Conservation (phyloP, 1,140 invertebrate species). For the Drosophila tristis region DNA sequence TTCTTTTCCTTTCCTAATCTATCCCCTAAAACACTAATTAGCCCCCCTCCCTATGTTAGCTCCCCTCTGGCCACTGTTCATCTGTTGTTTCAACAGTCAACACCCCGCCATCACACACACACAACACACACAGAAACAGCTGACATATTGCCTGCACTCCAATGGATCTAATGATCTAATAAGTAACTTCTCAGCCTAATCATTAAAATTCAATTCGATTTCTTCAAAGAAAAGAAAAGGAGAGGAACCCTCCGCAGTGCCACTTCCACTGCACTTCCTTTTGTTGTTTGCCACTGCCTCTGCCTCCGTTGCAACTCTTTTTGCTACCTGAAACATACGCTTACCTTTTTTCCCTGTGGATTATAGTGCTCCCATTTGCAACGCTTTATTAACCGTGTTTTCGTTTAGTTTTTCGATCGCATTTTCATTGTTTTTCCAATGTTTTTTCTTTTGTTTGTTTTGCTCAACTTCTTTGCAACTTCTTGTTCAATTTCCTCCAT, state of each 20-base stretch:
- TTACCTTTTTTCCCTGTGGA: conserved; percentile 3
- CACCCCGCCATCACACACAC: conserved; percentile 8
- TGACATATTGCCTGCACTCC: conserved; percentile 13
- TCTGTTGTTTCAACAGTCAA: conserved; percentile 45
- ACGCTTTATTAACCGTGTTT: conserved; percentile 65
- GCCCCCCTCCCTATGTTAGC: neutral
- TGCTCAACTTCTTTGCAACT: conserved; percentile 29
- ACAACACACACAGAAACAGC: conserved; percentile 26
- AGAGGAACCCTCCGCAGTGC: conserved; percentile 45
- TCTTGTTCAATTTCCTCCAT: conserved; percentile 32
- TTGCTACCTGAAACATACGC: conserved; percentile 24
- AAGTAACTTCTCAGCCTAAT: conserved; percentile 26
- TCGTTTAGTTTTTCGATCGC: conserved; percentile 39
- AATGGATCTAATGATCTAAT: neutral
- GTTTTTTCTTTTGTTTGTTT: conserved; percentile 15
- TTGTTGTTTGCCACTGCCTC: neutral
- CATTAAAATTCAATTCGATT: conserved; percentile 75
- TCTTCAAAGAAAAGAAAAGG: conserved; percentile 10
- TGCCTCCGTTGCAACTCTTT: conserved; percentile 8
- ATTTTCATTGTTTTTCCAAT: conserved; percentile 17
- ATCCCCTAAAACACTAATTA: conserved; percentile 22
- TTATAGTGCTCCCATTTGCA: conserved; percentile 43
- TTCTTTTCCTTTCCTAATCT: neutral
- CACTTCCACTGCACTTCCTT: conserved; percentile 39
- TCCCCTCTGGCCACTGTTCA: conserved; percentile 19